phyloP scores from a whole-genome alignment of 2,797 vertebrate species.

The Sebastolobus alascanus region DNA sequence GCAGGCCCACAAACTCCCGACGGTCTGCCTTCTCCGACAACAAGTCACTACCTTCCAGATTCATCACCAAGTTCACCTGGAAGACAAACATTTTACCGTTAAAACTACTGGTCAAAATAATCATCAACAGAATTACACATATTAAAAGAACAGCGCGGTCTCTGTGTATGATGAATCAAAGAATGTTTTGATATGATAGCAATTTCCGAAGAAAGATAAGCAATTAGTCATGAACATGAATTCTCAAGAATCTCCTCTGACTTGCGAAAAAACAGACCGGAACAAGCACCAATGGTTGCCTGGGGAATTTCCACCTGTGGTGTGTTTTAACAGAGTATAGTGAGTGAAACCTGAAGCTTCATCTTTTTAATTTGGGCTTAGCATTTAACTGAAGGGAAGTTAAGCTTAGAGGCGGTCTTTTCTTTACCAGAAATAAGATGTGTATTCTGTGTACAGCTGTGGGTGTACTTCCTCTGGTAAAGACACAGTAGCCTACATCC shows the following conservation, averaged over 20 bases:
- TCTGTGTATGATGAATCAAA: neutral
- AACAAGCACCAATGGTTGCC: neutral
- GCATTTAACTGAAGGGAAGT: constrained; percentile 27
- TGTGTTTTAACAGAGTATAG: constrained; percentile 22
- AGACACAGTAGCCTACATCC: constrained; percentile 29
- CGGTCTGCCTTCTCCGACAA: constrained; percentile 97
- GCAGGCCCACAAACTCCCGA: constrained; percentile 95
- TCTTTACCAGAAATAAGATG: constrained; percentile 18
- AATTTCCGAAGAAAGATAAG: constrained; percentile 16
- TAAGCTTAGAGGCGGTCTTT: neutral
- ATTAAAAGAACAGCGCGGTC: neutral
- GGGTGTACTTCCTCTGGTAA: constrained; percentile 41
- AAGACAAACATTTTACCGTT: constrained; percentile 23
- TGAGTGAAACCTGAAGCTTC: constrained; percentile 28
- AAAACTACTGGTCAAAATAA: neutral
- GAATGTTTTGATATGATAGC: neutral
- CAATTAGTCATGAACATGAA: neutral
- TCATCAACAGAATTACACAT: neutral
- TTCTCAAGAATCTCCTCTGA: constrained; percentile 33
- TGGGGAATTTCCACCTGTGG: constrained; percentile 57
- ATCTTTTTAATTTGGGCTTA: constrained; percentile 4
- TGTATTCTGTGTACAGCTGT: constrained; percentile 19
- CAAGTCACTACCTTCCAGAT: constrained; percentile 97
- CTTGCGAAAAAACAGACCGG: constrained; percentile 12
- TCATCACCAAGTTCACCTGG: constrained; percentile 99